These are phyloP conservation scores for Atta colombica DNA, from an alignment of 1,140 invertebrate genomes.

Conservation along the genomic window DNA sequence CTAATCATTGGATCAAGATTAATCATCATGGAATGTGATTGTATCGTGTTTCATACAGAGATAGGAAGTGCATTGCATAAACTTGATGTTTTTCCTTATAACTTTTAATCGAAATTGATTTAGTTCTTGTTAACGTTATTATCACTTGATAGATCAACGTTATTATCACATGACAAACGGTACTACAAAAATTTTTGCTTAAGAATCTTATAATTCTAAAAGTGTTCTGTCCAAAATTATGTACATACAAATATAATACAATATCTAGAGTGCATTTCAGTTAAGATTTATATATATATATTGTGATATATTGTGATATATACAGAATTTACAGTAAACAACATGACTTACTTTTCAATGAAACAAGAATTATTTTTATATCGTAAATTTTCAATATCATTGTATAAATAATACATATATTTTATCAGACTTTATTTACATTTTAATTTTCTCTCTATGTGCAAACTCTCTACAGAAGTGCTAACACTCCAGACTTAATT, in stretches of 20 bases:
- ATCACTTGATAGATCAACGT: neutral
- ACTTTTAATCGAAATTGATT: neutral
- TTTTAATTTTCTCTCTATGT: neutral
- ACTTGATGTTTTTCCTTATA: neutral
- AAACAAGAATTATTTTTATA: neutral
- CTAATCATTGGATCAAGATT: constrained; percentile 42
- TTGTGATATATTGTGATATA: neutral
- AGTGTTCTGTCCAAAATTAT: neutral
- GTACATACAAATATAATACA: neutral
- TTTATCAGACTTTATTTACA: neutral
- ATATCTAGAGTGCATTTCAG: neutral
- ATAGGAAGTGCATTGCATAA: neutral
- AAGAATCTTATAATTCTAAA: neutral
- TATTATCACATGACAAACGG: neutral
- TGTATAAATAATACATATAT: no score
- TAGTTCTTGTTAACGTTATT: neutral
- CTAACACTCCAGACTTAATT: no score
- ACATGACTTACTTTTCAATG: neutral
- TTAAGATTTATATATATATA: neutral
- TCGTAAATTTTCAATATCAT: no score
- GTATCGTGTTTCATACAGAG: constrained; percentile 2
- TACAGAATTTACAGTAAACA: neutral
- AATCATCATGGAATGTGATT: constrained; percentile 47
- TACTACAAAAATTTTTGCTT: neutral
- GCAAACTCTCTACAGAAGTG: no score